A percentile compares a stretch with the other conserved stretches of the same genome.
Conservation (phyloP, 2,797 vertebrate genomes). For the Carapus acus region DNA sequence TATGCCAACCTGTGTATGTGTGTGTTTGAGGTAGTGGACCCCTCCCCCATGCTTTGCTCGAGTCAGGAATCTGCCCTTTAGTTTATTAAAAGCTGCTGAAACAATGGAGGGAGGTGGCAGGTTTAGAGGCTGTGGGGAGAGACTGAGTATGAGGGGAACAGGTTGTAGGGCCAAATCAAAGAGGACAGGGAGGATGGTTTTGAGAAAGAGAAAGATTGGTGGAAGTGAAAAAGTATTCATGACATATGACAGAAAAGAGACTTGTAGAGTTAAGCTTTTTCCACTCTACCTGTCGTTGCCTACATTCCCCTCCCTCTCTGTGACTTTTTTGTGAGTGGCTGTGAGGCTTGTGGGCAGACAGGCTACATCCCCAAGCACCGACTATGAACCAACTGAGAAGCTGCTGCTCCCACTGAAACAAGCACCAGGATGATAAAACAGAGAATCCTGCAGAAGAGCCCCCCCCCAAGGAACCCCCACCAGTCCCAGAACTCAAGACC, state of each 20-base stretch:
- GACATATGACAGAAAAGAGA: constrained; percentile 9
- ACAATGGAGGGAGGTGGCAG: constrained; percentile 67
- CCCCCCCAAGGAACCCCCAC: too few species aligned
- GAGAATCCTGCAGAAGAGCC: constrained; percentile 30
- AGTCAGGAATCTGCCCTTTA: constrained; percentile 80
- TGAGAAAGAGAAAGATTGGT: constrained; percentile 25
- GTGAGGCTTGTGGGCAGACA: constrained; percentile 4
- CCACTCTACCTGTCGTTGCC: constrained; percentile 28
- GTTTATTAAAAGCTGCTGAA: constrained; percentile 82
- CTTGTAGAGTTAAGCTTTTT: too few species aligned
- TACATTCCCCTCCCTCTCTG: background rate
- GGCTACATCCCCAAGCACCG: constrained; percentile 13
- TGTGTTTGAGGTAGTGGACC: constrained; percentile 25
- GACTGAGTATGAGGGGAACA: background rate
- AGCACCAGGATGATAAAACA: constrained; percentile 3
- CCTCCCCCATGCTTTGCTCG: constrained; percentile 19
- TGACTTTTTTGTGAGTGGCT: constrained; percentile 45
- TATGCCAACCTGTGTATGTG: constrained; percentile 59
- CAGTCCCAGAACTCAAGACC: constrained; percentile 1
- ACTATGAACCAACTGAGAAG: constrained; percentile 43
- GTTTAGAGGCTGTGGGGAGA: background rate
- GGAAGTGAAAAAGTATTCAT: constrained; percentile 10
- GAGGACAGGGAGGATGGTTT: constrained; percentile 32
- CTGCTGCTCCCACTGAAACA: too few species aligned
- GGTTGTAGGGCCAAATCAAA: constrained; percentile 17